Base-by-base conservation (phyloP, 2,113 vertebrate species). In the Verasper variegatus region DNA sequence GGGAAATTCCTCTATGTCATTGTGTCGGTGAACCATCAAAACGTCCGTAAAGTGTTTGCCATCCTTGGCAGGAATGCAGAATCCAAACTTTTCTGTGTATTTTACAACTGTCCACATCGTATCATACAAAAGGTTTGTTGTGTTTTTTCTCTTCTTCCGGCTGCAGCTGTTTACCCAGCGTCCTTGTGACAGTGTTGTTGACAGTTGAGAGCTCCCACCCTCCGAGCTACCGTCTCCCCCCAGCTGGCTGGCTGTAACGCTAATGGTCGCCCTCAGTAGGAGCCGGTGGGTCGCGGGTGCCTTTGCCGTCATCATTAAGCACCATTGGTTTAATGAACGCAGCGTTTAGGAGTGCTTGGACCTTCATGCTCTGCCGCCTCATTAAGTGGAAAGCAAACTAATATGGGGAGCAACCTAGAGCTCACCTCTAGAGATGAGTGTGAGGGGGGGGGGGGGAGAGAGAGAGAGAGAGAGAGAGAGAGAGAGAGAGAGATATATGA, bases 341-440 rank as follows among this genome's bases (percentile, higher is more conserved):
- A 55, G 84, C 86, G 81, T 94, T 94, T 93, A 92, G 90, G 88
- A 93, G 88, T 82, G 91, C 93, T 93, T 94, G 94, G 94, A 93
- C 94, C 94, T 95, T 95, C 92, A 95, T 89, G 93, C 92, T 92
- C 88, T 56, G 71, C 81, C 64, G 94, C 92, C 72, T 93, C 92
- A 94, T 94, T 94, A 94, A 94, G 92, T 93, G 89, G 91, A 91
- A 92, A 90, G 86, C 92, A 93, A 93, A 93, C 92, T 94, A 92
- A 94, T 93, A 92, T 88, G 86, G 65, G 88, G 88, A 88, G 93
- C 91, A 93, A 94, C 94, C 93, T 95, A 90, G 74, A 91, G 90
- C 86, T 94, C 93, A 94, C 94, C 93, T 94, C 92, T 81, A 92
- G 89, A 92, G 91, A 92, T 66, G 70, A 49, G 49, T 9, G 49